These are phyloP conservation scores for Myotis findleyi DNA, from an alignment of 2,797 vertebrate species.

Conservation along the genomic window DNA sequence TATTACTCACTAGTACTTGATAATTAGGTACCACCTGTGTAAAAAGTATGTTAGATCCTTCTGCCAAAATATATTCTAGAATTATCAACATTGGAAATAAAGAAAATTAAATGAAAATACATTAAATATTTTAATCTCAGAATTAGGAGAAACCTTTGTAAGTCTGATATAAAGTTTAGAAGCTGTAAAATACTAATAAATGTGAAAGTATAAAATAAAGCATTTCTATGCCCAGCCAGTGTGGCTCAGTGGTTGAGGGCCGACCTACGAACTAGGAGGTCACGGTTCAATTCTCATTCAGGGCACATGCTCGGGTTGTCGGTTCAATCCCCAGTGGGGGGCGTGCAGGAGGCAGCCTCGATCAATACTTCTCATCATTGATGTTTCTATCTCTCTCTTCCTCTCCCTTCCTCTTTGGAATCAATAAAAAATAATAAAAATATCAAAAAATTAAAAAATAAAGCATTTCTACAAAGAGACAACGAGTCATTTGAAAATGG, in stretches of 20 bases:
- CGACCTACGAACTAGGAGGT: no score
- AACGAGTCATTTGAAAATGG: slow-evolving; percentile 2
- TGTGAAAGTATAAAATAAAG: slow-evolving; percentile 7
- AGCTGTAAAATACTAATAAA: not conserved
- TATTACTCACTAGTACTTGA: not conserved
- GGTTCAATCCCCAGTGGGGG: no score
- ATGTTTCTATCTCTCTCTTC: no score
- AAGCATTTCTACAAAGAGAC: not conserved
- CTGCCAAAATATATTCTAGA: slow-evolving; percentile 7
- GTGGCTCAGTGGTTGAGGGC: no score
- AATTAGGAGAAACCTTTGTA: not conserved
- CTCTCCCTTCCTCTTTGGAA: no score
- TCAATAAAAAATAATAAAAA: not conserved
- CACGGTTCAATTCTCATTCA: no score
- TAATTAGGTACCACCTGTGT: not conserved
- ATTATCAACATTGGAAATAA: not conserved
- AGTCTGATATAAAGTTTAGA: not conserved
- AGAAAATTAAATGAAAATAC: not conserved
- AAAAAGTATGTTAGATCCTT: not conserved
- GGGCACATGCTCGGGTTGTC: no score
- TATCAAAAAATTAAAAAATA: not conserved
- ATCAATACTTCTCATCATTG: no score
- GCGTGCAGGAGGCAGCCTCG: no score
- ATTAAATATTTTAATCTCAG: slow-evolving; percentile 1
- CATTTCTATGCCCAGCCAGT: not conserved